phyloP scores from a whole-genome alignment of 1,140 invertebrate species.

The Paraescarpia echinospica region DNA sequence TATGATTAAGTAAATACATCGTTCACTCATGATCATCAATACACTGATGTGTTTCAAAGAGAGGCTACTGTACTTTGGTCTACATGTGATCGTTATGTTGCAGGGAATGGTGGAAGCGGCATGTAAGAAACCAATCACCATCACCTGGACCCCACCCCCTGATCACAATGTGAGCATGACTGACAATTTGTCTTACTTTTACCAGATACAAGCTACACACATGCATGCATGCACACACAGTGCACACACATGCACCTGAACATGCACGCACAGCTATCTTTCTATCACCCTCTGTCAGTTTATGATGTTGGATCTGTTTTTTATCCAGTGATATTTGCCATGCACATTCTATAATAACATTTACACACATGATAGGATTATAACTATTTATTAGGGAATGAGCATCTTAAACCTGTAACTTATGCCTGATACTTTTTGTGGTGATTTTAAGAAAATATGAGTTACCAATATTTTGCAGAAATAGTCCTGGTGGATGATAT shows the following conservation, averaged over 20 bases:
- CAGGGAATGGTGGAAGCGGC: slow-evolving; percentile 57
- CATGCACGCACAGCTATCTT: neutral
- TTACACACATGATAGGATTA: too few relatives aligned
- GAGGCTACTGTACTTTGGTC: neutral
- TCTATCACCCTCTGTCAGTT: neutral
- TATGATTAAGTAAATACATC: neutral
- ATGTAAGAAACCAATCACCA: slow-evolving; percentile 46
- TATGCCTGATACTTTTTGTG: neutral
- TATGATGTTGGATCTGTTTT: neutral
- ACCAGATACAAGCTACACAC: neutral
- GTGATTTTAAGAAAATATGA: neutral
- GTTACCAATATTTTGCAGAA: neutral
- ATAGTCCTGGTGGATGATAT: neutral
- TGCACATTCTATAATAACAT: neutral
- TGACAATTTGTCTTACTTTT: neutral
- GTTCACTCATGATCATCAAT: neutral
- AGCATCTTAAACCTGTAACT: neutral
- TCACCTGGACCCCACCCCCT: slow-evolving; percentile 54
- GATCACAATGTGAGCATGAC: slow-evolving; percentile 47
- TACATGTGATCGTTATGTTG: slow-evolving; percentile 18
- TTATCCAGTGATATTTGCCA: neutral
- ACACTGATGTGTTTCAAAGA: neutral
- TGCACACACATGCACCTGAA: neutral
- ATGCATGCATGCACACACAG: neutral
- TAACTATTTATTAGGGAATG: neutral